These are phyloP conservation scores for Agrilus mali DNA, from an alignment of 2,888 invertebrate genomes.

Conservation along the genomic window DNA sequence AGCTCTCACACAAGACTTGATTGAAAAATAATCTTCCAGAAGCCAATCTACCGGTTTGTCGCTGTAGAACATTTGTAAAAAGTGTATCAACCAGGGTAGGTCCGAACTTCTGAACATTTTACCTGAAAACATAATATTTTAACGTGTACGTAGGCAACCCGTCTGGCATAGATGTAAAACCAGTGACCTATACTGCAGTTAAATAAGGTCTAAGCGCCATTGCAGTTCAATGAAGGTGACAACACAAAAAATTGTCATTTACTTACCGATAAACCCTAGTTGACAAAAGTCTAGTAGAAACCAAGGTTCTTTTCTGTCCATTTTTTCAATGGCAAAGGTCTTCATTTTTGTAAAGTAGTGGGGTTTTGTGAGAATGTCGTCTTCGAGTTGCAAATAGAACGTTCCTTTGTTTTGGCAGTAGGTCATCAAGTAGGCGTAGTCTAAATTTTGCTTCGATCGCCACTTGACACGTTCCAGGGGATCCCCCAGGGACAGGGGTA, in stretches of 20 bases:
- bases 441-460: conserved; percentile 92
- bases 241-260: not conserved
- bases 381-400: conserved; percentile 88
- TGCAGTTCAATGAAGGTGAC: too few relatives aligned
- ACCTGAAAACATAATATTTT: too few relatives aligned
- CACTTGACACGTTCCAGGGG: conserved; percentile 73
- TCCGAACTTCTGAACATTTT: conserved; percentile 86
- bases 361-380: conserved; percentile 81
- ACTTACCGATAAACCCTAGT: conserved; percentile 80
- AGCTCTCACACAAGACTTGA: too few relatives aligned
- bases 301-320: conserved; percentile 67
- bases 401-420: conserved; percentile 78
- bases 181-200: too few relatives aligned
- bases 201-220: too few relatives aligned
- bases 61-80: conserved; percentile 88
- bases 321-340: conserved; percentile 66
- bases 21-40: conserved; percentile 48
- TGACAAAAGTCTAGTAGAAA: conserved; percentile 87
- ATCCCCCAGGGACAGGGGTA: conserved; percentile 75
- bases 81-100: conserved; percentile 75
- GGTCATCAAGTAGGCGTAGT: conserved; percentile 89
- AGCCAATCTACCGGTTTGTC: conserved; percentile 98
- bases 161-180: too few relatives aligned
- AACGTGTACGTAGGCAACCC: too few relatives aligned
- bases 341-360: conserved; percentile 78